phyloP scores from a whole-genome alignment of 2,797 vertebrate genomes.

The Parotocinclus haroldoi region DNA sequence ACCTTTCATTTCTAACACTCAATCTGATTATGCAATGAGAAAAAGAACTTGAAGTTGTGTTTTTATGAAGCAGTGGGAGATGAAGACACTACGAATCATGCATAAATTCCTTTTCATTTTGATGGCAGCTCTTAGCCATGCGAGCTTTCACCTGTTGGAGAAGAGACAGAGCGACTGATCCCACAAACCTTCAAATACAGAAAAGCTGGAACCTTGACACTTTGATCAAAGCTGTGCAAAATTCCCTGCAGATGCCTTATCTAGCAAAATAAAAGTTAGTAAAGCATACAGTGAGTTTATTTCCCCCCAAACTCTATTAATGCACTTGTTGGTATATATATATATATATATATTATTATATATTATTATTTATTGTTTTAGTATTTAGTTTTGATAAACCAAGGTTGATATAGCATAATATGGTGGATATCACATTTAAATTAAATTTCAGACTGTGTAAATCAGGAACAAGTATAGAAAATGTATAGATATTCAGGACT shows the following conservation, averaged over 20 bases:
- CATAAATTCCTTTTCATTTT: constrained; percentile 48
- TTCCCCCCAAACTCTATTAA: too few species aligned
- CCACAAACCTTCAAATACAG: constrained; percentile 59
- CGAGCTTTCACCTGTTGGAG: constrained; percentile 16
- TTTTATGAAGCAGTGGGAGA: constrained; percentile 56
- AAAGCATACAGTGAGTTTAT: constrained; percentile 11
- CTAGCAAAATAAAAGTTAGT: constrained; percentile 21
- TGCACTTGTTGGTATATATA: too few species aligned
- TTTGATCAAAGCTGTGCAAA: constrained; percentile 58
- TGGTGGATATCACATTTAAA: too few species aligned
- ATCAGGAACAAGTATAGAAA: too few species aligned
- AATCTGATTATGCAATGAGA: constrained; percentile 58
- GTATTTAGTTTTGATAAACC: too few species aligned
- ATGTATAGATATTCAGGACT: too few species aligned
- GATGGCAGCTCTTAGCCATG: constrained; percentile 5
- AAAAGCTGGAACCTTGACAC: constrained; percentile 45
- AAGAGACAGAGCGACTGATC: constrained; percentile 44
- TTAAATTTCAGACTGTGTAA: too few species aligned
- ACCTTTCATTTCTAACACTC: constrained; percentile 53
- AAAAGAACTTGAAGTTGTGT: constrained; percentile 49
- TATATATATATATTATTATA: too few species aligned
- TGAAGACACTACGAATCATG: constrained; percentile 23
- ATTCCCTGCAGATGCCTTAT: constrained; percentile 25
- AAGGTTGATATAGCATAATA: too few species aligned
- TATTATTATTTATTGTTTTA: too few species aligned